Conservation (phyloP, 1,140 invertebrate species). For the Battus philenor region DNA sequence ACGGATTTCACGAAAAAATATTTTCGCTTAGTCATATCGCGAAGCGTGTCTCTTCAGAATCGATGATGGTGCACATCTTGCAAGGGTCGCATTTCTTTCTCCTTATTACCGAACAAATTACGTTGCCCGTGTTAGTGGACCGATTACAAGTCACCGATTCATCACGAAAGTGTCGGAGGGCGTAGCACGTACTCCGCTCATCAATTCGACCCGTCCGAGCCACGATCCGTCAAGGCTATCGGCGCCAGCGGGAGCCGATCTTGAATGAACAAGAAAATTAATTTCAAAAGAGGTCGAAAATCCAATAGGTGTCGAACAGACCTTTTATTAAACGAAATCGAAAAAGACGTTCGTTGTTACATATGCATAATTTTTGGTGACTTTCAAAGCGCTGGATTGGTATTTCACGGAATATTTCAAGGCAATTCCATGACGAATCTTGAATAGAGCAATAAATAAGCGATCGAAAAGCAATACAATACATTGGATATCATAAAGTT, state of each 20-base stretch:
- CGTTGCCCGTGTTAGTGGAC: conserved; percentile 50
- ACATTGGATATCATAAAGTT: conserved; percentile 28
- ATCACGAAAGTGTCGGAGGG: conserved; percentile 42
- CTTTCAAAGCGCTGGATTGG: conserved; percentile 3
- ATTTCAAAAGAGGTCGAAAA: conserved; percentile 24
- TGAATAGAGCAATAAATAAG: conserved; percentile 27
- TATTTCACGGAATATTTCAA: conserved; percentile 1
- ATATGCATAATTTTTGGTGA: neutral
- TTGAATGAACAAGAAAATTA: conserved; percentile 53
- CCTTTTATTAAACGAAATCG: neutral
- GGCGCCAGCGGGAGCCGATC: conserved; percentile 26
- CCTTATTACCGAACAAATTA: conserved; percentile 55
- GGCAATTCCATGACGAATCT: conserved; percentile 18
- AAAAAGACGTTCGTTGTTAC: neutral
- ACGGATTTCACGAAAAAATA: neutral
- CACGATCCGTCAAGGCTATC: conserved; percentile 66
- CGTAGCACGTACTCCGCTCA: conserved; percentile 57
- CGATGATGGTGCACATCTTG: conserved; percentile 46
- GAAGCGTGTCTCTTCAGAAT: conserved; percentile 14
- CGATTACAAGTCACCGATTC: conserved; percentile 65
- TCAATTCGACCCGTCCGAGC: conserved; percentile 49
- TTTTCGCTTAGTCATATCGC: conserved; percentile 16
- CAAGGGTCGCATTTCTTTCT: conserved; percentile 24
- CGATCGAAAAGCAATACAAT: conserved; percentile 32
- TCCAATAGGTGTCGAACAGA: conserved; percentile 2